phyloP scores from a whole-genome alignment of 1,140 invertebrate species.

The Plodia interpunctella region DNA sequence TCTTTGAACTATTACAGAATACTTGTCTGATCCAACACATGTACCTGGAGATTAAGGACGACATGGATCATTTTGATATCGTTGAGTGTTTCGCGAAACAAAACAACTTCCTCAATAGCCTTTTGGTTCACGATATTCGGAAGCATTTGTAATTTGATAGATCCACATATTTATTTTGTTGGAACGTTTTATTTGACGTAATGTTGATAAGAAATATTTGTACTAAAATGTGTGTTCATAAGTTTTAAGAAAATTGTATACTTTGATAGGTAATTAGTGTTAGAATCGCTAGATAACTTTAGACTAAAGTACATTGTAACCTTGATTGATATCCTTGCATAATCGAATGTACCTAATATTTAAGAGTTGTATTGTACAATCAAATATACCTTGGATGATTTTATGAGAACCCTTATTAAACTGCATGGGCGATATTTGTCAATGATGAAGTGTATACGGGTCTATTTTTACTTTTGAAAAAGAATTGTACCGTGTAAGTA shows the following conservation, averaged over 20 bases:
- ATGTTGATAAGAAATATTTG: too few relatives aligned
- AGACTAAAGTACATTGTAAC: not conserved
- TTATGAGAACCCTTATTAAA: too few relatives aligned
- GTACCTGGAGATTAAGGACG: constrained; percentile 71
- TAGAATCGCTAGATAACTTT: constrained; percentile 4
- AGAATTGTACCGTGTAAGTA: too few relatives aligned
- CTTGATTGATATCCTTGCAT: too few relatives aligned
- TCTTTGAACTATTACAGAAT: constrained; percentile 67
- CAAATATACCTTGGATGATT: too few relatives aligned
- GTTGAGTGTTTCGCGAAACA: constrained; percentile 65
- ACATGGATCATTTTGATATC: constrained; percentile 71
- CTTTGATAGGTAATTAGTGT: not conserved
- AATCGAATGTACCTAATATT: too few relatives aligned
- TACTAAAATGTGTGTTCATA: not conserved
- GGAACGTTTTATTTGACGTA: too few relatives aligned
- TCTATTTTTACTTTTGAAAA: too few relatives aligned
- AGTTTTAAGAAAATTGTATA: not conserved
- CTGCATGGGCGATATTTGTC: too few relatives aligned
- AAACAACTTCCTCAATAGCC: constrained; percentile 65
- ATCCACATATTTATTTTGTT: too few relatives aligned
- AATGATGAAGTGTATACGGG: too few relatives aligned
- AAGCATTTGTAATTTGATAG: constrained; percentile 49
- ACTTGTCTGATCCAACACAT: constrained; percentile 68
- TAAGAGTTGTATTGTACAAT: too few relatives aligned
- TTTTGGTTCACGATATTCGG: constrained; percentile 61